Evolutionary conservation across 1,140 invertebrate species (phyloP).

Genomic region (Heliothis subflexa): DNA sequence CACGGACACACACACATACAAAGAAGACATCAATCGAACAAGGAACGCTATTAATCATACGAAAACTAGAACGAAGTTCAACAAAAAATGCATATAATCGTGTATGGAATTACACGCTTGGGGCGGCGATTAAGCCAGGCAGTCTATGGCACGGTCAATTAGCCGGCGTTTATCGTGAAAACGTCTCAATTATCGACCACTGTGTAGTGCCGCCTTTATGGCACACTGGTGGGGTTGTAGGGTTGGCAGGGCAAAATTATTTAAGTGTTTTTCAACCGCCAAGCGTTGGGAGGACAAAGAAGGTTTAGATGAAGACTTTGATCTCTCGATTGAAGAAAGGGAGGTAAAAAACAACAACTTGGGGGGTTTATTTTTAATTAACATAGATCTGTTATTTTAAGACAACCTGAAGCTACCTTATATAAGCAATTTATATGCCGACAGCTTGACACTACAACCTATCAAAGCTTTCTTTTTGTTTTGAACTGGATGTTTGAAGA

Average conservation of each 20-base stretch:
- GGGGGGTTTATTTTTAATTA: too few species aligned
- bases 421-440: too few species aligned
- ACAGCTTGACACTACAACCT: too few species aligned
- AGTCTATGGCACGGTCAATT: constrained; percentile 48
- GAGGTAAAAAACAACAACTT: too few species aligned
- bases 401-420: too few species aligned
- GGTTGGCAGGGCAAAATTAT: constrained; percentile 7
- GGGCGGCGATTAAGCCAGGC: constrained; percentile 44
- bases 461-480: too few species aligned
- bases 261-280: too few species aligned
- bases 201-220: constrained; percentile 38
- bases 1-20: not conserved
- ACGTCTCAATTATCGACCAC: constrained; percentile 48
- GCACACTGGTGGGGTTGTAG: constrained; percentile 28
- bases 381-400: too few species aligned
- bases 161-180: constrained; percentile 52
- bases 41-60: constrained; percentile 48
- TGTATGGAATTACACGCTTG: constrained; percentile 53
- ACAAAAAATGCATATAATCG: constrained; percentile 49
- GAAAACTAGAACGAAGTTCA: constrained; percentile 49
- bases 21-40: not conserved
- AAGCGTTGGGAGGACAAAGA: too few species aligned
- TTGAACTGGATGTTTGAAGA: too few species aligned
- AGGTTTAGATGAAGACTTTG: too few species aligned
- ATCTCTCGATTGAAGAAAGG: too few species aligned